Evolutionary conservation across 2,888 invertebrate genomes (phyloP).

Genomic region (Drosophila antonietae): DNA sequence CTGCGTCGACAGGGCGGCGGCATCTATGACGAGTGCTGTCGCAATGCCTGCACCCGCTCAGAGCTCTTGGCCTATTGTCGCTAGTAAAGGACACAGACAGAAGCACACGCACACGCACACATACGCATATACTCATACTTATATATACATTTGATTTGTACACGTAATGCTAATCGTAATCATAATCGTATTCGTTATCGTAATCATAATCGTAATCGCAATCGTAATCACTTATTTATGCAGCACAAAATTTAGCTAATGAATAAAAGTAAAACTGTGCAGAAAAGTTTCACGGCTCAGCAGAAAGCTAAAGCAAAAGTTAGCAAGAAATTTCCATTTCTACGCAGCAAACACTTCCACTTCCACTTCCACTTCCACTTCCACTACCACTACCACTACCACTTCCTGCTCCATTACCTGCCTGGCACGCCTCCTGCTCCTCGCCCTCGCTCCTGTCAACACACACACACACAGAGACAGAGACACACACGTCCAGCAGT

Average conservation of each 20-base stretch:
- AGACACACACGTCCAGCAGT: conserved; percentile 1
- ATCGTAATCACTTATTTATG: conserved; percentile 75
- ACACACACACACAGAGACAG: too few relatives aligned
- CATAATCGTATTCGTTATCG: conserved; percentile 38
- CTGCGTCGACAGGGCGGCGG: conserved; percentile 49
- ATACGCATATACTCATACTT: conserved; percentile 11
- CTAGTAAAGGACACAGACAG: conserved; percentile 14
- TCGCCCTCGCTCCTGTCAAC: neutral
- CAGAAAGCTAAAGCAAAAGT: conserved; percentile 55
- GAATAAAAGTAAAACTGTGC: conserved; percentile 75
- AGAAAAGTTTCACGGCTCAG: conserved; percentile 59
- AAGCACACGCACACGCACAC: neutral
- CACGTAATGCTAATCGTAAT: conserved; percentile 20
- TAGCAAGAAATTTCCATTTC: conserved; percentile 41
- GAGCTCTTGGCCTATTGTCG: conserved; percentile 72
- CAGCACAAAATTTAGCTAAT: conserved; percentile 77
- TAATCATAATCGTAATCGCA: conserved; percentile 51
- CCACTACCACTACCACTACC: too few relatives aligned
- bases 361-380: neutral
- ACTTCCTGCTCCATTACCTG: neutral
- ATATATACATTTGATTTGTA: conserved; percentile 21
- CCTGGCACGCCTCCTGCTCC: neutral
- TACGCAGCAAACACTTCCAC: conserved; percentile 7
- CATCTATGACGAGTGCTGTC: conserved; percentile 75
- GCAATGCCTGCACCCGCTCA: conserved; percentile 58